Evolutionary conservation across 2,888 invertebrate genomes (phyloP).

Genomic region (Mesorhabditis spiculigera): DNA sequence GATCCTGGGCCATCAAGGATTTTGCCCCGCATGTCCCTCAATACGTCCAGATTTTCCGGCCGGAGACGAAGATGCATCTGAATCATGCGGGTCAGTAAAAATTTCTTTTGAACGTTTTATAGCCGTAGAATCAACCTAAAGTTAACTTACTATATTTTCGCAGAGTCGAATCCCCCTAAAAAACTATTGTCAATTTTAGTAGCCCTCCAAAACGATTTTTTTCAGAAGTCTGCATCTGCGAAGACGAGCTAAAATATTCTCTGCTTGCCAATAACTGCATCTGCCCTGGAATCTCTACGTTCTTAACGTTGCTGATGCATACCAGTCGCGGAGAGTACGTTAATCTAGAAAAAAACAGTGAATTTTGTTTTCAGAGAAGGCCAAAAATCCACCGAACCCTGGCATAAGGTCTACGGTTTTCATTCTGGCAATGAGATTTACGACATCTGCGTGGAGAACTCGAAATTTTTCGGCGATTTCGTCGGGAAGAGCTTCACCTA

Average conservation of each 20-base stretch:
- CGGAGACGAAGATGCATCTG: slow-evolving; percentile 95
- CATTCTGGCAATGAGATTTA: slow-evolving; percentile 99
- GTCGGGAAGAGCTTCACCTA: slow-evolving; percentile 99
- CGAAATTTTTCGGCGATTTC: slow-evolving; percentile 92
- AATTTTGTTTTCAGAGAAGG: slow-evolving; percentile 73
- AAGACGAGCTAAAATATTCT: slow-evolving; percentile 98
- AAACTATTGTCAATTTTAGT: too few relatives aligned
- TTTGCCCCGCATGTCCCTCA: slow-evolving; percentile 93
- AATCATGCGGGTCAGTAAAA: slow-evolving; percentile 75
- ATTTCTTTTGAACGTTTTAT: too few relatives aligned
- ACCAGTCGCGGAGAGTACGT: slow-evolving; percentile 95
- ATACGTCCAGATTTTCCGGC: slow-evolving; percentile 95
- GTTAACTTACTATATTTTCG: too few relatives aligned
- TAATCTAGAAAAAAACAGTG: too few relatives aligned
- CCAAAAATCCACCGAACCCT: slow-evolving; percentile 89
- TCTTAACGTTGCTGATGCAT: slow-evolving; percentile 89
- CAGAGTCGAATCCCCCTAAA: too few relatives aligned
- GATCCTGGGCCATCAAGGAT: slow-evolving; percentile 97
- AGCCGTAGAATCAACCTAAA: too few relatives aligned
- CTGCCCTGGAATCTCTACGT: slow-evolving; percentile 91
- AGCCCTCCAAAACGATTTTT: too few relatives aligned
- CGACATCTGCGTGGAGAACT: slow-evolving; percentile 71
- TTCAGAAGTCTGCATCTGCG: slow-evolving; percentile 88
- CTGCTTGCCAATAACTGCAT: slow-evolving; percentile 95
- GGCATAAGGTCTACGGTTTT: slow-evolving; percentile 95